These are phyloP conservation scores for Azorinus chamasolen DNA, from an alignment of 2,888 invertebrate species.

Conservation along the genomic window DNA sequence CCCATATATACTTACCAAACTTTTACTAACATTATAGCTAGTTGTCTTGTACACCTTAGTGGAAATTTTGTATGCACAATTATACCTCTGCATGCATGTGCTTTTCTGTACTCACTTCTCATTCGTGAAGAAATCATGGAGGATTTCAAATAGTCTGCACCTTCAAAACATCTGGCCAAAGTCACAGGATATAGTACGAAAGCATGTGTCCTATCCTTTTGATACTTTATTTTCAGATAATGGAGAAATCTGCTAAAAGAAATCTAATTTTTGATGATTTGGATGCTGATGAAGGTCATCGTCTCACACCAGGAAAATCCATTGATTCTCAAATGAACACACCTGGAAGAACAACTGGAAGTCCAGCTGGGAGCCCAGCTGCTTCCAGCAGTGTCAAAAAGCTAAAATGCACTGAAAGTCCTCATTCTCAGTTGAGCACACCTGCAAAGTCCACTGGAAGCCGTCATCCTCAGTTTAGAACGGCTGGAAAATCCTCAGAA, in stretches of 20 bases:
- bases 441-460: too few species aligned
- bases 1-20: slow-evolving; percentile 8
- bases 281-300: background rate
- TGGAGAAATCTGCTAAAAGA: slow-evolving; percentile 1
- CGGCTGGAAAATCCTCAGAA: too few species aligned
- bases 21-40: slow-evolving; percentile 8
- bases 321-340: too few species aligned
- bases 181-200: slow-evolving; percentile 5
- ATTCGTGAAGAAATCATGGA: background rate
- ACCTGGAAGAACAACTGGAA: too few species aligned
- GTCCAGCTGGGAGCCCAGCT: too few species aligned
- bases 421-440: too few species aligned
- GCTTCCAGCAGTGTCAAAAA: too few species aligned
- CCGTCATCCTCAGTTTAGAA: too few species aligned
- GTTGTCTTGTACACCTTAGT: slow-evolving; percentile 10
- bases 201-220: slow-evolving; percentile 1
- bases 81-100: slow-evolving; percentile 3
- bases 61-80: slow-evolving; percentile 5
- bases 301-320: too few species aligned
- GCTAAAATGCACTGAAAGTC: too few species aligned
- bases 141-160: slow-evolving; percentile 1
- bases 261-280: background rate
- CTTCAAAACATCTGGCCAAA: slow-evolving; percentile 7
- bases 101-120: slow-evolving; percentile 6
- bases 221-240: slow-evolving; percentile 5